Conservation (phyloP, 2,888 invertebrate species). For the Hybos culiciformis region DNA sequence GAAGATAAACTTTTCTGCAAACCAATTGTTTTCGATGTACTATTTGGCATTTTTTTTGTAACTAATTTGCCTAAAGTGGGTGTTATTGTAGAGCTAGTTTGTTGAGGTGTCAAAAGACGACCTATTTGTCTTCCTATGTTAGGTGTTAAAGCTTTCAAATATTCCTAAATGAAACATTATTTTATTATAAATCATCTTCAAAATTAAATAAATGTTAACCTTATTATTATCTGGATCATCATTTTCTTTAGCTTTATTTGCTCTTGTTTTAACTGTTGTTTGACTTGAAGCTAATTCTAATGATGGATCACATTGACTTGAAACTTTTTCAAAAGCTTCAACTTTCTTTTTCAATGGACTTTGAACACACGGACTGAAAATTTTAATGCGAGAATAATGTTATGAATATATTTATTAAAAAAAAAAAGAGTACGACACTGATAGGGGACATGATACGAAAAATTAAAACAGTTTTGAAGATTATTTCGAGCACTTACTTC, state of each 20-base stretch:
- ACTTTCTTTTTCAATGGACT: constrained; percentile 48
- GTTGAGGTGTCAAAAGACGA: constrained; percentile 31
- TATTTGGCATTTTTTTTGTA: constrained; percentile 27
- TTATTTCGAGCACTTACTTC: too few relatives aligned
- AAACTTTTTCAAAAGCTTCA: constrained; percentile 43
- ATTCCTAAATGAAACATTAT: neutral
- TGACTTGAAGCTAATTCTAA: constrained; percentile 14
- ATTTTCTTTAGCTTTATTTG: constrained; percentile 22
- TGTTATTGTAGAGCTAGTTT: constrained; percentile 17
- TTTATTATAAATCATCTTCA: neutral
- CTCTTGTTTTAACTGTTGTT: constrained; percentile 14
- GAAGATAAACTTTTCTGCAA: constrained; percentile 17
- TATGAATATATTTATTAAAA: neutral
- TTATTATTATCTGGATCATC: constrained; percentile 13
- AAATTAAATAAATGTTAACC: neutral
- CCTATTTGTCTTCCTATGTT: constrained; percentile 22
- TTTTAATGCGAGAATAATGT: neutral
- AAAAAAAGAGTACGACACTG: too few relatives aligned
- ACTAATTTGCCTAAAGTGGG: constrained; percentile 16
- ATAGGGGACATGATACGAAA: too few relatives aligned
- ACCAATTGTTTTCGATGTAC: constrained; percentile 25
- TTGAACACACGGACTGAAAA: constrained; percentile 43
- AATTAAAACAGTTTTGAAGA: too few relatives aligned
- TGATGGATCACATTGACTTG: constrained; percentile 16
- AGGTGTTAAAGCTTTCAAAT: constrained; percentile 21